Percentiles rank a stretch among this genome's conserved stretches.
Evolutionary conservation across 2,797 vertebrate genomes (phyloP).

Genomic region (Parambassis ranga): DNA sequence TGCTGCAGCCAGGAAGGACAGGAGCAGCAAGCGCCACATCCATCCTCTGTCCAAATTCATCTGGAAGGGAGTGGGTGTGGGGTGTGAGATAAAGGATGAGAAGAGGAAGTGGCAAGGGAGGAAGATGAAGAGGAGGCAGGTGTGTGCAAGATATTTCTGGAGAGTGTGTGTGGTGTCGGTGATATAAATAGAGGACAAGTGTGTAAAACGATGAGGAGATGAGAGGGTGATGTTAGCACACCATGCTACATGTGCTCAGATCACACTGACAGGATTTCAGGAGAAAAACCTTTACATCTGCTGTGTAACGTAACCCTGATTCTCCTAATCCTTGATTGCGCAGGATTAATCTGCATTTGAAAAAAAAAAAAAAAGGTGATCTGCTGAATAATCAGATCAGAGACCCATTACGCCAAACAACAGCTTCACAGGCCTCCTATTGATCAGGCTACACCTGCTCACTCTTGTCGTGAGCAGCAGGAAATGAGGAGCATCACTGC

Average conservation of each 20-base stretch:
- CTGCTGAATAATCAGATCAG: neutral
- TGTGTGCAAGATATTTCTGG: conserved; percentile 44
- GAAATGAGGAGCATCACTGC: conserved; percentile 34
- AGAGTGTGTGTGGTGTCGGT: neutral
- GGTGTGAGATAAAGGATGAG: neutral
- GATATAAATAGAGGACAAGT: conserved; percentile 45
- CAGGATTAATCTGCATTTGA: neutral
- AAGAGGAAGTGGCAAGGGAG: neutral
- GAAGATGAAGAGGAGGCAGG: conserved; percentile 15
- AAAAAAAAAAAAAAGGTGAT: neutral
- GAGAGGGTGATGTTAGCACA: neutral
- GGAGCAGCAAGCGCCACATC: conserved; percentile 59
- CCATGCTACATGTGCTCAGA: neutral
- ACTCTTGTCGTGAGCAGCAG: conserved; percentile 6
- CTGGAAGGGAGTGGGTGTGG: conserved; percentile 26
- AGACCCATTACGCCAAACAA: conserved; percentile 8
- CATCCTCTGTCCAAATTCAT: conserved; percentile 85
- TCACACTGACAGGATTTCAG: neutral
- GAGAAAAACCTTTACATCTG: neutral
- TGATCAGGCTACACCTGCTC: conserved; percentile 47
- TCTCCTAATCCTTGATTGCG: neutral
- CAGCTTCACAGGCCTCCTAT: conserved; percentile 27
- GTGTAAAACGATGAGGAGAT: conserved; percentile 6
- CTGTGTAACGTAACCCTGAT: neutral
- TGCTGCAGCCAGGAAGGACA: conserved; percentile 48